Percentiles rank a stretch among this genome's conserved stretches.
These are phyloP conservation scores for Diadegma fenestrale DNA, from an alignment of 2,888 invertebrate genomes.

Conservation along the genomic window DNA sequence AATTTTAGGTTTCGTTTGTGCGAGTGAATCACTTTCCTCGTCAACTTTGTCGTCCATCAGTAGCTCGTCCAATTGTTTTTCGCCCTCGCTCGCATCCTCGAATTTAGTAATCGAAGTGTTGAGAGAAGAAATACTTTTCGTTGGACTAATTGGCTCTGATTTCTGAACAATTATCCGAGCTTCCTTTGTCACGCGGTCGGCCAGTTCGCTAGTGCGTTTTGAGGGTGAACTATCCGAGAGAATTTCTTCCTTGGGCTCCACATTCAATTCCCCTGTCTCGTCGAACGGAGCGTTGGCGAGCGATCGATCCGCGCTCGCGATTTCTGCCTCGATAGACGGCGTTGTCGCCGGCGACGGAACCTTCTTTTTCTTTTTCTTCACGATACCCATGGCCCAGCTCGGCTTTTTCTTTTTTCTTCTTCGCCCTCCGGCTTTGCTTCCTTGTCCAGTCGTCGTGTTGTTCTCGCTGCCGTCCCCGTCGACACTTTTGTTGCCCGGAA, in stretches of 20 bases:
- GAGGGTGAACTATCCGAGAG: slow-evolving; percentile 46
- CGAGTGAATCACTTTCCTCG: slow-evolving; percentile 85
- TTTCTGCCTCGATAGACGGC: slow-evolving; percentile 10
- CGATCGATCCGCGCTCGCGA: background rate
- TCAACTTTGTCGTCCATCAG: slow-evolving; percentile 46
- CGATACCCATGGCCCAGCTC: slow-evolving; percentile 68
- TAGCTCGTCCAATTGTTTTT: slow-evolving; percentile 57
- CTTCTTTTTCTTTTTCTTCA: slow-evolving; percentile 76
- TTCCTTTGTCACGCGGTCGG: slow-evolving; percentile 19
- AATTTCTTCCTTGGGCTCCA: slow-evolving; percentile 55
- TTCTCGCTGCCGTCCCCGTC: slow-evolving; percentile 73
- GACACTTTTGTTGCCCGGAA: slow-evolving; percentile 46
- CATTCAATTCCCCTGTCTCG: background rate
- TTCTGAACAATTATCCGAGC: slow-evolving; percentile 16
- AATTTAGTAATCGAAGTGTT: background rate
- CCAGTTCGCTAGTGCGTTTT: slow-evolving; percentile 25
- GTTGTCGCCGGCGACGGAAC: slow-evolving; percentile 46
- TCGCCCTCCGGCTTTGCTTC: slow-evolving; percentile 79
- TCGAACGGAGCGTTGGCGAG: slow-evolving; percentile 38
- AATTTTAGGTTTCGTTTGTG: slow-evolving; percentile 79
- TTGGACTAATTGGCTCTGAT: slow-evolving; percentile 52
- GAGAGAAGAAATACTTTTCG: slow-evolving; percentile 1
- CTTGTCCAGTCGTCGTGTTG: slow-evolving; percentile 42
- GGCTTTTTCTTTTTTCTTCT: slow-evolving; percentile 69
- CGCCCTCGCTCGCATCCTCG: slow-evolving; percentile 27